These are phyloP conservation scores for Glaucidium brasilianum DNA, from an alignment of 2,113 vertebrate species.

Conservation along the genomic window DNA sequence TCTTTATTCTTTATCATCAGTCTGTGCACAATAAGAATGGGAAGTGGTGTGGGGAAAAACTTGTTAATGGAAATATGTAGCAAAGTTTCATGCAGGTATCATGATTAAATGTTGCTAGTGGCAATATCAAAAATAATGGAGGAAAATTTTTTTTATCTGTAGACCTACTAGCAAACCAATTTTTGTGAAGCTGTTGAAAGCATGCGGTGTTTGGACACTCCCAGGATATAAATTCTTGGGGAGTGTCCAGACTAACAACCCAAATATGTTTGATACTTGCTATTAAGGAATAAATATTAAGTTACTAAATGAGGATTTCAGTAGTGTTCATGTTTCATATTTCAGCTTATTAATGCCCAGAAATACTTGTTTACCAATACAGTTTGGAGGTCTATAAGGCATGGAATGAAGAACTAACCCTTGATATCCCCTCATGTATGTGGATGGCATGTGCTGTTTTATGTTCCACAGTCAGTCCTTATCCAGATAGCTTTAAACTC, in stretches of 20 bases:
- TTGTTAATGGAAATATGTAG: background rate
- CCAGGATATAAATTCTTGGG: background rate
- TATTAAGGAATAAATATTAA: background rate
- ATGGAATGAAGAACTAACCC: background rate
- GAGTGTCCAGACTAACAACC: background rate
- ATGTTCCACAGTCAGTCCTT: background rate
- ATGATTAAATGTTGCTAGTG: background rate
- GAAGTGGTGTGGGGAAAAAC: background rate
- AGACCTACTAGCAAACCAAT: background rate
- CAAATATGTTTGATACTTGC: background rate
- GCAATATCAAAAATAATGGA: background rate
- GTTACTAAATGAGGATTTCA: background rate
- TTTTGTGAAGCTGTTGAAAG: background rate
- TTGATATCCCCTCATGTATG: background rate
- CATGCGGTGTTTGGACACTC: background rate
- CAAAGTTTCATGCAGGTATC: background rate
- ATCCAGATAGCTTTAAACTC: background rate
- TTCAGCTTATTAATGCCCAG: background rate
- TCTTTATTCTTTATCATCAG: background rate
- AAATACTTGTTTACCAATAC: background rate
- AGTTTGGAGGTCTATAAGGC: background rate
- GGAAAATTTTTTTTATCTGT: background rate
- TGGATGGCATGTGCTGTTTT: background rate
- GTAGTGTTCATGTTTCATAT: background rate
- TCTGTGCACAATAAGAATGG: rapidly evolving